phyloP scores from a whole-genome alignment of 2,888 invertebrate species.

The Ophioninae sp. region DNA sequence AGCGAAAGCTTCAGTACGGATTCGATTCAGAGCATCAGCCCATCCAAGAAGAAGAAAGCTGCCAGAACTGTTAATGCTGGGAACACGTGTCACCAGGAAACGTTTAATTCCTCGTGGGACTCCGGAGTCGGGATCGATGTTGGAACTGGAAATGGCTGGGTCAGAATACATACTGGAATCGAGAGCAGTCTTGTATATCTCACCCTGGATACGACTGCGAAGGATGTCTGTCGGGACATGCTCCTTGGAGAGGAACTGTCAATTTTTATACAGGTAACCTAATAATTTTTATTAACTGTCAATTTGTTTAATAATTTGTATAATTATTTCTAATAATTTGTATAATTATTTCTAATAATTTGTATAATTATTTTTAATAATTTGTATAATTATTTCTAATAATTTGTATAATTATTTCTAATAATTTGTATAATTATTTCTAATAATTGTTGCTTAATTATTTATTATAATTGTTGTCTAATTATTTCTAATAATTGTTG shows the following conservation, averaged over 20 bases:
- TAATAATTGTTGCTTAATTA: too few relatives aligned
- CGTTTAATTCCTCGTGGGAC: slow-evolving; percentile 78
- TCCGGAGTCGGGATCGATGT: slow-evolving; percentile 82
- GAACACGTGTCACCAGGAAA: slow-evolving; percentile 67
- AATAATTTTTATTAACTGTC: too few relatives aligned
- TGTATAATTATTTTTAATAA: too few relatives aligned
- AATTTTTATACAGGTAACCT: slow-evolving; percentile 78
- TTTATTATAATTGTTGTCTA: too few relatives aligned
- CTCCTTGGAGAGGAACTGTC: slow-evolving; percentile 81
- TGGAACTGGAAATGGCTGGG: slow-evolving; percentile 83
- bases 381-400: too few relatives aligned
- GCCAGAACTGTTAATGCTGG: slow-evolving; percentile 46
- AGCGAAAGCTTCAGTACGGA: slow-evolving; percentile 73
- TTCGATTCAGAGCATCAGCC: slow-evolving; percentile 71
- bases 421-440: too few relatives aligned
- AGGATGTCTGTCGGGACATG: slow-evolving; percentile 81
- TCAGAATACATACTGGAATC: slow-evolving; percentile 84
- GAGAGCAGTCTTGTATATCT: slow-evolving; percentile 84
- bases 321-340: too few relatives aligned
- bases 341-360: too few relatives aligned
- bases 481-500: too few relatives aligned
- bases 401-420: too few relatives aligned
- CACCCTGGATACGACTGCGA: slow-evolving; percentile 83
- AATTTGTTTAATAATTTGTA: too few relatives aligned
- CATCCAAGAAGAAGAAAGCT: slow-evolving; percentile 60